Evolutionary conservation across 1,140 invertebrate genomes (phyloP).

Genomic region (Leptonema lineaticorne): DNA sequence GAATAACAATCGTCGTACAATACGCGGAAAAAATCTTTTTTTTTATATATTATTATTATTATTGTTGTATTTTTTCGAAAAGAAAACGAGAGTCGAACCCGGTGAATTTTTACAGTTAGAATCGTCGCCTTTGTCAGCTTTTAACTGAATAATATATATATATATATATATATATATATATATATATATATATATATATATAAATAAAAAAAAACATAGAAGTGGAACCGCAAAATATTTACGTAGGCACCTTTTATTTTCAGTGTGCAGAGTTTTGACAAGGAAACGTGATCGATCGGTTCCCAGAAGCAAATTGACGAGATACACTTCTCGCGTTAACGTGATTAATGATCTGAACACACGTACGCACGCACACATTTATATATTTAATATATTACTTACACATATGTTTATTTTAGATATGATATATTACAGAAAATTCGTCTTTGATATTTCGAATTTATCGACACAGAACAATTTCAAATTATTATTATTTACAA

Average conservation of each 20-base stretch:
- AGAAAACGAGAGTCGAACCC: not conserved
- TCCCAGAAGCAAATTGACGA: constrained; percentile 10
- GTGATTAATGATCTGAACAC: constrained; percentile 12
- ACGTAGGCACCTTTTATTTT: constrained; percentile 9
- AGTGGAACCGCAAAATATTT: constrained; percentile 16
- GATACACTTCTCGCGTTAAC: constrained; percentile 19
- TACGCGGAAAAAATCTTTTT: too few relatives aligned
- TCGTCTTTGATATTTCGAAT: too few relatives aligned
- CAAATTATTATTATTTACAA: too few relatives aligned
- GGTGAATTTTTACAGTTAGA: constrained; percentile 31
- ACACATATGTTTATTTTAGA: too few relatives aligned
- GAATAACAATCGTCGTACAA: constrained; percentile 30
- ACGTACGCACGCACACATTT: not conserved
- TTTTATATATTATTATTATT: too few relatives aligned
- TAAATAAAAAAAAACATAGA: too few relatives aligned
- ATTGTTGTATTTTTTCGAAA: too few relatives aligned
- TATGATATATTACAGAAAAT: too few relatives aligned
- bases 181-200: too few relatives aligned
- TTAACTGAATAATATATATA: not conserved
- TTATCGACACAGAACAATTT: too few relatives aligned
- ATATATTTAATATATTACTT: not conserved
- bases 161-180: too few relatives aligned
- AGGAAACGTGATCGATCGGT: constrained; percentile 31
- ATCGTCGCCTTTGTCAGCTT: not conserved
- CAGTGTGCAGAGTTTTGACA: constrained; percentile 33